These are phyloP conservation scores for Meiosimyza decipiens DNA, from an alignment of 2,888 invertebrate species.

Conservation along the genomic window DNA sequence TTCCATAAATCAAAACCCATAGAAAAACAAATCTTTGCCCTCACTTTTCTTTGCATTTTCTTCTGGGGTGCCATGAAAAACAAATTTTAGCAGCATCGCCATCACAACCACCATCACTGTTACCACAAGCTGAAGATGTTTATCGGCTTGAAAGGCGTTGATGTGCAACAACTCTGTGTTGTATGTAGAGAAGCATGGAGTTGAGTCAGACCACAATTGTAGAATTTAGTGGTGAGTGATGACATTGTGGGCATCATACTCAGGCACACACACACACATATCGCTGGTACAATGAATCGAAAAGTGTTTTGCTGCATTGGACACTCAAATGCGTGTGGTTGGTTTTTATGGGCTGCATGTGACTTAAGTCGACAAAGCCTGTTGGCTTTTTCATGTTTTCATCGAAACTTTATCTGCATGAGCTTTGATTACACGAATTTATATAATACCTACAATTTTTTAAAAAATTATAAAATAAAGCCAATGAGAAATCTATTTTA, in stretches of 20 bases:
- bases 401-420: too few species aligned
- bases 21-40: too few species aligned
- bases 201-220: slow-evolving; percentile 38
- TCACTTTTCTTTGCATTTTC: too few species aligned
- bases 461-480: too few species aligned
- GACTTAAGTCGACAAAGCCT: too few species aligned
- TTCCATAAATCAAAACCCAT: too few species aligned
- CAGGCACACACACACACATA: background rate
- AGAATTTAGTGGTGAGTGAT: slow-evolving; percentile 42
- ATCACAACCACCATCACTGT: background rate
- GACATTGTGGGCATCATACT: slow-evolving; percentile 33
- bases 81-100: background rate
- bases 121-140: slow-evolving; percentile 16
- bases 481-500: too few species aligned
- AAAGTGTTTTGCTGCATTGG: slow-evolving; percentile 19
- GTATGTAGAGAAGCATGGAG: slow-evolving; percentile 16
- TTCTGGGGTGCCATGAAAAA: too few species aligned
- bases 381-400: too few species aligned
- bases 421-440: too few species aligned
- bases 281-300: background rate
- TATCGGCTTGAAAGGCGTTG: slow-evolving; percentile 30
- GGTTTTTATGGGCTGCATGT: too few species aligned
- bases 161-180: slow-evolving; percentile 20
- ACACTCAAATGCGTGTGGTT: slow-evolving; percentile 33
- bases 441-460: too few species aligned